Percentiles rank a stretch among this genome's conserved stretches.
Conservation (phyloP, 2,113 vertebrate species). For the Rissa tridactyla region DNA sequence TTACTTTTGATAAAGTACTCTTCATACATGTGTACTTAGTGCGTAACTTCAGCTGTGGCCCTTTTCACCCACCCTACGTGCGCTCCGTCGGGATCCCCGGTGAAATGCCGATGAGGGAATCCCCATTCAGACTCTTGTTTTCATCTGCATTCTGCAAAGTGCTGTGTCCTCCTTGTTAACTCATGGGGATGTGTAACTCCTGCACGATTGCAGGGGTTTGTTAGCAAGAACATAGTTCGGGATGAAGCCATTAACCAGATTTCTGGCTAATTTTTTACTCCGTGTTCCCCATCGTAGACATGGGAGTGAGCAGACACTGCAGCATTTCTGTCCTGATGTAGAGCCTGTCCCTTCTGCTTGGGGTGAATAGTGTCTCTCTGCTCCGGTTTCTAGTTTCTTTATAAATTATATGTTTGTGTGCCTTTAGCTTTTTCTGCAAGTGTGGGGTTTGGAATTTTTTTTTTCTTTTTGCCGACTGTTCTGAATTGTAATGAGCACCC, state of each 20-base stretch:
- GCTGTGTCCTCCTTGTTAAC: background rate
- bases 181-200: background rate
- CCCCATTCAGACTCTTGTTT: background rate
- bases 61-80: no score
- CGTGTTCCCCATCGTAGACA: accelerated
- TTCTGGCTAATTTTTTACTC: background rate
- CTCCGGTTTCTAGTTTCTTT: slow-evolving; percentile 28
- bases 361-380: background rate
- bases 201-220: background rate
- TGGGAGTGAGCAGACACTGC: background rate
- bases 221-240: background rate
- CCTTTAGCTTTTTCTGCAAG: background rate
- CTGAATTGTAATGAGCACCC: slow-evolving; percentile 32
- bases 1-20: no score
- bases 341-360: background rate
- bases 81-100: background rate
- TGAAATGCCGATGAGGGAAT: background rate
- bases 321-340: background rate
- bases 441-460: background rate
- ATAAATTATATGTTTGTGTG: background rate
- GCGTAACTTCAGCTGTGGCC: background rate
- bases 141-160: background rate
- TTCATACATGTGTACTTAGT: no score
- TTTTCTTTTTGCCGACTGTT: background rate
- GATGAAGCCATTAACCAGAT: background rate